Evolutionary conservation across 2,888 invertebrate genomes (phyloP).

Genomic region (Helicoverpa assulta): DNA sequence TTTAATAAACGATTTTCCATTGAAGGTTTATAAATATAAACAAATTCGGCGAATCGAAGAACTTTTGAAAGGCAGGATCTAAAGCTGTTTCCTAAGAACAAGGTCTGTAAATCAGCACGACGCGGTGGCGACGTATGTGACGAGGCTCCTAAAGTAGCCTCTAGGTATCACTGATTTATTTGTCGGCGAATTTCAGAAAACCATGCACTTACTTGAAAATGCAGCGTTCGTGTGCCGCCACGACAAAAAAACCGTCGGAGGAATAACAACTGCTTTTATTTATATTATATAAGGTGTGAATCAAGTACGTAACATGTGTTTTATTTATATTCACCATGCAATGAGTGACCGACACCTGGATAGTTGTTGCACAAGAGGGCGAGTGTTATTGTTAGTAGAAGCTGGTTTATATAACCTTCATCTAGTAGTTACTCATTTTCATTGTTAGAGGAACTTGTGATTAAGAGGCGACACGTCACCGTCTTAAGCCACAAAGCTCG

Average conservation of each 20-base stretch:
- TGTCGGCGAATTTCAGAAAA: constrained; percentile 66
- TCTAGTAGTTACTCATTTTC: constrained; percentile 56
- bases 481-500: constrained; percentile 45
- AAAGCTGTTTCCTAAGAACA: constrained; percentile 49
- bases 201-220: constrained; percentile 61
- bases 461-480: constrained; percentile 47
- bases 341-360: constrained; percentile 67
- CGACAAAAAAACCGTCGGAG: constrained; percentile 58
- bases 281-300: constrained; percentile 60
- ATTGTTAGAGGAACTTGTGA: constrained; percentile 57
- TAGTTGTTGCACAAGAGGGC: constrained; percentile 62
- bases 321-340: constrained; percentile 76
- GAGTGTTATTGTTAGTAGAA: constrained; percentile 61
- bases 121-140: constrained; percentile 54
- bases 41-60: constrained; percentile 36
- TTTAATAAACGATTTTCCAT: constrained; percentile 11
- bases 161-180: constrained; percentile 56
- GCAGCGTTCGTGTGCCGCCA: constrained; percentile 56
- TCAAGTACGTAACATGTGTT: constrained; percentile 62
- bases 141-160: constrained; percentile 53
- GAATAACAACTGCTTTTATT: constrained; percentile 66
- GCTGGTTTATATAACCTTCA: constrained; percentile 58
- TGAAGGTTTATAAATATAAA: constrained; percentile 28
- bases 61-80: constrained; percentile 42
- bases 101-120: constrained; percentile 56